A percentile compares a stretch with the other conserved stretches of the same genome.
These are phyloP conservation scores for Petrocephalus microphthalmus DNA, from an alignment of 2,113 vertebrate species.

Conservation along the genomic window DNA sequence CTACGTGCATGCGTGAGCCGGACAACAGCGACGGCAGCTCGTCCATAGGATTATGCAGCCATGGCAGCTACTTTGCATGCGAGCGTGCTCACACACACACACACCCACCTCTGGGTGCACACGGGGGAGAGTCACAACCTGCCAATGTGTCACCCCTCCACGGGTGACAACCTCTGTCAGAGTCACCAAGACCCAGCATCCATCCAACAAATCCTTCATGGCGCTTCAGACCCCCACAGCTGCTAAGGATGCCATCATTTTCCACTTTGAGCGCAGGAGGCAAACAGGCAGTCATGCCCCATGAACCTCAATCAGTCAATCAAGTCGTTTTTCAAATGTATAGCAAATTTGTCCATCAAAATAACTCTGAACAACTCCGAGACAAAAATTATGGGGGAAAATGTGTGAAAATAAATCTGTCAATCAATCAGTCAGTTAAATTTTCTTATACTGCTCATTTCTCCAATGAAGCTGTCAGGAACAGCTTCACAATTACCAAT, in stretches of 20 bases:
- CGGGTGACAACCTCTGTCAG: background rate
- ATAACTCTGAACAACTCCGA: background rate
- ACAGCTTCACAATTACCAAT: background rate
- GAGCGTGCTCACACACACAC: background rate
- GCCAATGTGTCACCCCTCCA: background rate
- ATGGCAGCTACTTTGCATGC: background rate
- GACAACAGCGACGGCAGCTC: background rate
- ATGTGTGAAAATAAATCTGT: conserved; percentile 8
- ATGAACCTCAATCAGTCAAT: conserved; percentile 7
- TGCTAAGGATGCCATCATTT: background rate
- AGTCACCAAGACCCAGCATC: background rate
- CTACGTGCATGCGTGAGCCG: background rate
- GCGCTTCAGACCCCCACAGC: background rate
- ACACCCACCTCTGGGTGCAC: background rate
- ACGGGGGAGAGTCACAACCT: background rate
- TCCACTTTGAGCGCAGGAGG: background rate
- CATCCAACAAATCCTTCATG: conserved; percentile 1
- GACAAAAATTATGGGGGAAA: conserved; percentile 6
- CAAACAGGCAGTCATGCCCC: conserved; percentile 6
- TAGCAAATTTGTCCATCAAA: conserved; percentile 4
- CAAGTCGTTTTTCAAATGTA: conserved; percentile 7
- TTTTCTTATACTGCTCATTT: background rate
- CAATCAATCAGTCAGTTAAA: conserved; percentile 2
- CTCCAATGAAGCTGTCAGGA: conserved; percentile 4
- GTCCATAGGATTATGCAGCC: background rate